phyloP scores from a whole-genome alignment of 2,888 invertebrate species.

The Cataglyphis livida region DNA sequence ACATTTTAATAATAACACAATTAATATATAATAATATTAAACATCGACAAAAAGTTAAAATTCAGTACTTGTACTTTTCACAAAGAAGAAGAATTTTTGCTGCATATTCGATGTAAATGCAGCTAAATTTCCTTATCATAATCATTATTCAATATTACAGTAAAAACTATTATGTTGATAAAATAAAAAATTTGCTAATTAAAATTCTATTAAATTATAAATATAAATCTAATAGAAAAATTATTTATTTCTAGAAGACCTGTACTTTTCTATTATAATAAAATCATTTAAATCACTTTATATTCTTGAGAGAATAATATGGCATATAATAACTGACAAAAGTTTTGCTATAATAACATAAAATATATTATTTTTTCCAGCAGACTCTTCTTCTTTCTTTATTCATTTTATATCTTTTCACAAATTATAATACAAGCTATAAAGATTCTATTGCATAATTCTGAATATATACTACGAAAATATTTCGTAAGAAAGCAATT shows the following conservation, averaged over 20 bases:
- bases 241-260: background rate
- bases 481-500: background rate
- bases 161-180: background rate
- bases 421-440: background rate
- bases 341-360: background rate
- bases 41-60: background rate
- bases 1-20: background rate
- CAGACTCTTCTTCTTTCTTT: background rate
- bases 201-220: background rate
- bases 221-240: background rate
- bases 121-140: background rate
- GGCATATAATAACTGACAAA: background rate
- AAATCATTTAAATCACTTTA: background rate
- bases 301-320: background rate
- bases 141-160: background rate
- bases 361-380: background rate
- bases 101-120: background rate
- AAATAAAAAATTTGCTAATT: background rate
- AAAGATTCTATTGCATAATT: background rate
- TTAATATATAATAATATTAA: too few relatives aligned
- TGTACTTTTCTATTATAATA: background rate
- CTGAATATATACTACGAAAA: background rate
- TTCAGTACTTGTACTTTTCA: background rate
- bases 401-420: background rate
- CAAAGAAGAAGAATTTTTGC: background rate